Conservation (phyloP, 2,888 invertebrate genomes). For the Actias luna region DNA sequence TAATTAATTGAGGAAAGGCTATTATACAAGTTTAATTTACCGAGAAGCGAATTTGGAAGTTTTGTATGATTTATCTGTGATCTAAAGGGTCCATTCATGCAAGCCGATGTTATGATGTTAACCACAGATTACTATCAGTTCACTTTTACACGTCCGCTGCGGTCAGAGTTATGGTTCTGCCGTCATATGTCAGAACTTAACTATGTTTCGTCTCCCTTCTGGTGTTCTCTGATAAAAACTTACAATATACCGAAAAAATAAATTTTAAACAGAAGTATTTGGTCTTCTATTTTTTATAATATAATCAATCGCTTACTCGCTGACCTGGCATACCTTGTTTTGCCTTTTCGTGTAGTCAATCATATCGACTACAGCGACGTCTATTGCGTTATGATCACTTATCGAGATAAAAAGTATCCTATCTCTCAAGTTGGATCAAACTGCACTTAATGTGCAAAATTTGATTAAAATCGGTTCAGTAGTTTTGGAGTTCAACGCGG, state of each 20-base stretch:
- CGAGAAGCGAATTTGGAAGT: constrained; percentile 17
- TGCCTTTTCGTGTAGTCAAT: too few relatives aligned
- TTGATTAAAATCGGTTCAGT: too few relatives aligned
- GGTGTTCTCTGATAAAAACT: constrained; percentile 7
- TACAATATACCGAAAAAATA: not conserved
- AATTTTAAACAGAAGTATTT: not conserved
- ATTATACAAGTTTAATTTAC: constrained; percentile 11
- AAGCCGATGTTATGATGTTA: constrained; percentile 20
- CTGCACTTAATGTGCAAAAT: too few relatives aligned
- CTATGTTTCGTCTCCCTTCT: constrained; percentile 4
- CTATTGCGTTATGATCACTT: too few relatives aligned
- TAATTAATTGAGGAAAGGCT: constrained; percentile 16
- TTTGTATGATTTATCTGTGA: constrained; percentile 26
- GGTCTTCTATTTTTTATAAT: too few relatives aligned
- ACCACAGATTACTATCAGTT: constrained; percentile 35
- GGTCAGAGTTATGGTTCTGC: constrained; percentile 23
- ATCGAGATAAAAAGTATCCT: too few relatives aligned
- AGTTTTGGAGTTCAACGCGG: too few relatives aligned
- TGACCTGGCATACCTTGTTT: too few relatives aligned
- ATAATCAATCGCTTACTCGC: too few relatives aligned
- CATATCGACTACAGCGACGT: too few relatives aligned
- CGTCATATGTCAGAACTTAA: constrained; percentile 32
- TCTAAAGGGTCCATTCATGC: constrained; percentile 35
- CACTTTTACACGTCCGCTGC: constrained; percentile 17
- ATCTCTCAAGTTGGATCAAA: too few relatives aligned